Base-by-base conservation (phyloP, 2,888 invertebrate species). In the Eilema griseolum region DNA sequence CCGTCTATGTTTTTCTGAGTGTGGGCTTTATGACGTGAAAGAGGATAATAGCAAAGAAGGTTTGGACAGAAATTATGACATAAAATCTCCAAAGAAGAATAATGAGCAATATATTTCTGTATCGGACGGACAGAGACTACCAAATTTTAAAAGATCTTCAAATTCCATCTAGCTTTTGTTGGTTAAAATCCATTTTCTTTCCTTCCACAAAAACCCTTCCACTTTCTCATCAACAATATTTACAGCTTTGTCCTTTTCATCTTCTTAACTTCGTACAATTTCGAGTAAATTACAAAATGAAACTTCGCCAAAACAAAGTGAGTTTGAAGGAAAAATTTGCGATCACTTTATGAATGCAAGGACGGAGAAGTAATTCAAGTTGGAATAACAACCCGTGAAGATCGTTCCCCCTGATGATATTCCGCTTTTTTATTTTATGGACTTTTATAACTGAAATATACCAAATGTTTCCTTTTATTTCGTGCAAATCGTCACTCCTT, bases 291-390 rank as follows among this genome's bases (percentile, higher is more conserved):
- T 85, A 84, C 75, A 64, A 86, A 89, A 88, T 85, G 88, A 86
- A 91, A 89, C 80, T 88, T 87, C 71, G 75, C 59, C 72, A 71
- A 82, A 86, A 86, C 84, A 86, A 86, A 89, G 83, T 85, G 83
- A 84, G 83, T 66, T 83, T 77, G 72, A 79, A 81, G 83, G 77
- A 85, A 77, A 88, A 85, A 87, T 89, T 89, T 86, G 86, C 83
- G 88, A 83, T 87, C 88, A 86, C 89, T 88, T 88, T 88, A 89
- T 87, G 87, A 88, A 85, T 81, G 85, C 86, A 82, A 80, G 78
- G 78, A 72, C 80, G 78, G 66, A 84, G 80, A 88, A 90, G 89
- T 91, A 91, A 92, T 92, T 88, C 89, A 91, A 93, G 85, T 92
- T 90, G 80, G 88, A 75, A 80, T 81, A 85, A 86, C 78, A 86